Percentiles rank a stretch among this genome's conserved stretches.
phyloP scores from a whole-genome alignment of 2,797 vertebrate genomes.

The Rhinogobio ventralis region DNA sequence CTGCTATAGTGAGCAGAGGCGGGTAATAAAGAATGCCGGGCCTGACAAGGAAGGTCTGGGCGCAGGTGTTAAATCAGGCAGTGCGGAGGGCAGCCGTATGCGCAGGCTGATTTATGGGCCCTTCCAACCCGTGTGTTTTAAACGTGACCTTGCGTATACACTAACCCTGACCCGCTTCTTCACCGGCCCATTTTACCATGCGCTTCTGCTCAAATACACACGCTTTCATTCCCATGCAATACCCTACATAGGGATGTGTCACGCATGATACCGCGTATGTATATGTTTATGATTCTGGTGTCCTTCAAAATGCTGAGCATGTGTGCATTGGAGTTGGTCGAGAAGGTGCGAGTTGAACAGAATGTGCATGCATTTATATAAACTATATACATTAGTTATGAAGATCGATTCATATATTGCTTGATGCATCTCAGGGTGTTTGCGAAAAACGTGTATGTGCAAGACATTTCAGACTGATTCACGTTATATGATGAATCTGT shows the following conservation, averaged over 20 bases:
- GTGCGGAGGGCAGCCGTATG: conserved; percentile 65
- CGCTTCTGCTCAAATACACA: conserved; percentile 52
- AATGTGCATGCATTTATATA: conserved; percentile 6
- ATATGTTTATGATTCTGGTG: conserved; percentile 50
- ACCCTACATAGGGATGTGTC: conserved; percentile 32
- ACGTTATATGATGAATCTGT: background rate
- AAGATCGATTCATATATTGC: conserved; percentile 1
- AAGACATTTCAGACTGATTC: background rate
- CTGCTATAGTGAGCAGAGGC: conserved; percentile 52
- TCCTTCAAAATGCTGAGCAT: conserved; percentile 52
- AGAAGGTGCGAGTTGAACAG: conserved; percentile 4
- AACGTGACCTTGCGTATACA: conserved; percentile 69
- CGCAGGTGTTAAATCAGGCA: conserved; percentile 71
- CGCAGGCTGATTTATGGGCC: conserved; percentile 65
- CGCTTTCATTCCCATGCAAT: conserved; percentile 48
- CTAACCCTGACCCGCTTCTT: conserved; percentile 68
- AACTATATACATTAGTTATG: background rate
- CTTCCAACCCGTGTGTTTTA: conserved; percentile 68
- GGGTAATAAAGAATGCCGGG: conserved; percentile 67
- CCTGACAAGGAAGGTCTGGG: conserved; percentile 71
- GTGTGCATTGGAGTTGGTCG: background rate
- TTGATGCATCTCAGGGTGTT: background rate
- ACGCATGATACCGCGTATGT: conserved; percentile 20
- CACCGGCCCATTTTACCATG: conserved; percentile 42
- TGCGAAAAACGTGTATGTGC: background rate